Conservation (phyloP, 2,797 vertebrate species). For the Triplophysa bombifrons region DNA sequence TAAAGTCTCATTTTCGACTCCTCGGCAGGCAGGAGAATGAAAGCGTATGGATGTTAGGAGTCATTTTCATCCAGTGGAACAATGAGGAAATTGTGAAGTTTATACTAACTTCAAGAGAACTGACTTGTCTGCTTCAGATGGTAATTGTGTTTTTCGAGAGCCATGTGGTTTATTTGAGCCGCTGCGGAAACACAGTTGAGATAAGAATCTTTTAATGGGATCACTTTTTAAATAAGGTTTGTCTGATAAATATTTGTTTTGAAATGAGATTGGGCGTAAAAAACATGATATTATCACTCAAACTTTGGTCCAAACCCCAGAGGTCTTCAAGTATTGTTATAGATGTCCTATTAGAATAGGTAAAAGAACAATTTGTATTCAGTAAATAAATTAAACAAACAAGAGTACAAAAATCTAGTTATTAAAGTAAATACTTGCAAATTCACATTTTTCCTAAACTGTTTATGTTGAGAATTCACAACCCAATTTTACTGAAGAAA, state of each 20-base stretch:
- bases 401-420: no score
- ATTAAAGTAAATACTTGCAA: no score
- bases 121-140: slow-evolving; percentile 37
- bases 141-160: slow-evolving; percentile 24
- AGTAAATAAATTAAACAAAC: no score
- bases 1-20: slow-evolving; percentile 83
- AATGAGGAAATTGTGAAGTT: slow-evolving; percentile 66
- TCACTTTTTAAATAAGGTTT: slow-evolving; percentile 31
- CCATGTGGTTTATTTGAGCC: slow-evolving; percentile 31
- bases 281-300: background rate
- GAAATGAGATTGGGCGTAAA: slow-evolving; percentile 2
- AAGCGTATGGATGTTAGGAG: slow-evolving; percentile 72
- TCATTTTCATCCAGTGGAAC: slow-evolving; percentile 80
- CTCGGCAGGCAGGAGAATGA: slow-evolving; percentile 71
- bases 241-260: slow-evolving; percentile 28
- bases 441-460: no score
- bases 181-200: slow-evolving; percentile 26
- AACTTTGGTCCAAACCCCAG: background rate
- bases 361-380: no score
- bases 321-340: background rate
- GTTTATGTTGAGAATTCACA: background rate
- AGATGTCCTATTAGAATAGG: no score
- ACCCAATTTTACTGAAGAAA: background rate
- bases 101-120: slow-evolving; percentile 46
- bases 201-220: slow-evolving; percentile 16